These are phyloP conservation scores for Apaloderma vittatum DNA, from an alignment of 2,113 vertebrate species.

Conservation along the genomic window DNA sequence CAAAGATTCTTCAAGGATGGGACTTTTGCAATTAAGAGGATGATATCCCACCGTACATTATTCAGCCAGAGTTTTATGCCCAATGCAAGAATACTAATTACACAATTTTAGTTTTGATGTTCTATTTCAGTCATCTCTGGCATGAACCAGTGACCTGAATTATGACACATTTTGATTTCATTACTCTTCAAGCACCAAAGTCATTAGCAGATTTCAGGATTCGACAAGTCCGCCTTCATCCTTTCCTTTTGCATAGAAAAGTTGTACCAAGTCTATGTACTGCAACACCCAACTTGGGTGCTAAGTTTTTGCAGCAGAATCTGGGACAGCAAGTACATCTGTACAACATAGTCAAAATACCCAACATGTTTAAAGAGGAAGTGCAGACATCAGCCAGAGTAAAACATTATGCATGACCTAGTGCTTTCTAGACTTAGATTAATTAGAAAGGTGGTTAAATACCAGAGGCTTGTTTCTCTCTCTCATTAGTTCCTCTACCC, in stretches of 20 bases:
- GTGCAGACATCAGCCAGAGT: accelerated
- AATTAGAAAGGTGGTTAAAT: background rate
- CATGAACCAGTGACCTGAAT: background rate
- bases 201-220: background rate
- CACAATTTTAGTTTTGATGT: background rate
- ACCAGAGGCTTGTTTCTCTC: background rate
- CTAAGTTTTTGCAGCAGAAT: background rate
- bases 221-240: background rate
- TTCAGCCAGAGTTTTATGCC: background rate
- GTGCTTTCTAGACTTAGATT: background rate
- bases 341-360: background rate
- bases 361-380: background rate
- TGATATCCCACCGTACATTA: background rate
- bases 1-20: background rate
- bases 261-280: background rate
- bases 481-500: background rate
- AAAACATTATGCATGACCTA: background rate
- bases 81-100: background rate
- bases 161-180: background rate
- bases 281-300: background rate
- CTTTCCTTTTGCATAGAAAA: background rate
- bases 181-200: background rate
- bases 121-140: background rate
- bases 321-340: background rate
- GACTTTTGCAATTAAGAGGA: background rate